These are phyloP conservation scores for Smittia sp. DNA, from an alignment of 2,888 invertebrate species.

Conservation along the genomic window DNA sequence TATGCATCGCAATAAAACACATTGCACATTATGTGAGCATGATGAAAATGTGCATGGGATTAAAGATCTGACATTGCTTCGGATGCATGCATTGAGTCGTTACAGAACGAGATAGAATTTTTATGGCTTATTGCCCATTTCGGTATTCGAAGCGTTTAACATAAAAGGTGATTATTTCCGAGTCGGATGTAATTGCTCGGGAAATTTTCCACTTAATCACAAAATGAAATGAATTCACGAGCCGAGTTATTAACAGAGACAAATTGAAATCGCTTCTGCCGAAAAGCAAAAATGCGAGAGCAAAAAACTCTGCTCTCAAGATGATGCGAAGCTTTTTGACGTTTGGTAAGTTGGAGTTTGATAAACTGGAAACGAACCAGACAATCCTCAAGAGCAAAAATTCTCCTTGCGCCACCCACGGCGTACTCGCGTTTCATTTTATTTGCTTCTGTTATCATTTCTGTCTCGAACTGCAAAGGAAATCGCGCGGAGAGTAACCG, in stretches of 20 bases:
- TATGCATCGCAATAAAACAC: conserved; percentile 36
- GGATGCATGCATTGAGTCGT: background rate
- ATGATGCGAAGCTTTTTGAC: too few species aligned
- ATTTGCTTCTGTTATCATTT: background rate
- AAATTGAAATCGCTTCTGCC: too few species aligned
- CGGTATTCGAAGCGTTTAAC: background rate
- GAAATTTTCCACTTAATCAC: conserved; percentile 33
- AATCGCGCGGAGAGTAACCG: background rate
- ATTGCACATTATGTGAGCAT: conserved; percentile 38
- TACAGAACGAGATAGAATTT: background rate
- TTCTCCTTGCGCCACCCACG: background rate
- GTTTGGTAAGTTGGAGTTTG: background rate
- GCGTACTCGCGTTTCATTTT: background rate
- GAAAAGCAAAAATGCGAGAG: too few species aligned
- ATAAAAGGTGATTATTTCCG: conserved; percentile 14
- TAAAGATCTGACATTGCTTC: background rate
- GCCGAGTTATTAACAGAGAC: background rate
- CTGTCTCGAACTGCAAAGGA: background rate
- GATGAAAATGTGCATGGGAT: conserved; percentile 31
- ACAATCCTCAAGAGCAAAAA: background rate
- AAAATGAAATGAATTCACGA: conserved; percentile 1
- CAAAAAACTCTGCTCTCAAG: too few species aligned
- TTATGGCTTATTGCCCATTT: background rate
- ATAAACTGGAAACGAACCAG: conserved; percentile 15
- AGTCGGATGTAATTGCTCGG: background rate